Percentiles rank a stretch among this genome's conserved stretches.
Evolutionary conservation across 2,113 vertebrate genomes (phyloP).

Genomic region (Tiliqua scincoides): DNA sequence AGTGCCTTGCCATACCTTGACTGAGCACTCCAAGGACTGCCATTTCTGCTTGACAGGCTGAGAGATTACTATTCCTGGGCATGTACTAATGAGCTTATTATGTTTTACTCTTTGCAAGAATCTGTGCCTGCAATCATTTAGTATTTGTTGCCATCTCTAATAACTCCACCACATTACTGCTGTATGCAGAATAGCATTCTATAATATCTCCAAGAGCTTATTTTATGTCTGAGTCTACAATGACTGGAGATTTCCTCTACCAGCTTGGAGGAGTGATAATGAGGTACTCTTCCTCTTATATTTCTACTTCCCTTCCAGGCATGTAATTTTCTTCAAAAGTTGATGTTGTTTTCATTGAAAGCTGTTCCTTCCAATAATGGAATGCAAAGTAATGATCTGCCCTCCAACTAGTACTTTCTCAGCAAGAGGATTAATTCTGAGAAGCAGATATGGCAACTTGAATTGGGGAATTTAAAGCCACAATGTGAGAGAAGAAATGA

Average conservation of each 20-base stretch:
- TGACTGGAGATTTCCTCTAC: constrained; percentile 50
- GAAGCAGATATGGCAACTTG: constrained; percentile 25
- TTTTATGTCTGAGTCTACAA: constrained; percentile 53
- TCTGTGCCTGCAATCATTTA: constrained; percentile 51
- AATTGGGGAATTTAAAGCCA: constrained; percentile 52
- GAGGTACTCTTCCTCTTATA: constrained; percentile 50
- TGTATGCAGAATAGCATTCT: constrained; percentile 53
- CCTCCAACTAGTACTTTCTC: constrained; percentile 56
- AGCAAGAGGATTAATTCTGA: constrained; percentile 31
- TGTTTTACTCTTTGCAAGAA: constrained; percentile 47
- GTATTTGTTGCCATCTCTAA: constrained; percentile 47
- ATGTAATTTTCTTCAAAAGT: constrained; percentile 67
- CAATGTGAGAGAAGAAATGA: constrained; percentile 32
- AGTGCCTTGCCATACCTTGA: background rate
- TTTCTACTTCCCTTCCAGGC: constrained; percentile 56
- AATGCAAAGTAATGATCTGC: constrained; percentile 55
- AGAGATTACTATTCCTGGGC: constrained; percentile 20
- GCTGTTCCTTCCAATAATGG: constrained; percentile 56
- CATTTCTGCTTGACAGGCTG: constrained; percentile 45
- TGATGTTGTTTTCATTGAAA: constrained; percentile 58
- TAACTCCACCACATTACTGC: constrained; percentile 52
- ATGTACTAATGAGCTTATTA: constrained; percentile 56
- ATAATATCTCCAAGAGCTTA: constrained; percentile 62
- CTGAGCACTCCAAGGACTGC: constrained; percentile 38
- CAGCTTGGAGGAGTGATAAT: constrained; percentile 58